phyloP scores from a whole-genome alignment of 2,797 vertebrate species.

The Apodemus agrarius region DNA sequence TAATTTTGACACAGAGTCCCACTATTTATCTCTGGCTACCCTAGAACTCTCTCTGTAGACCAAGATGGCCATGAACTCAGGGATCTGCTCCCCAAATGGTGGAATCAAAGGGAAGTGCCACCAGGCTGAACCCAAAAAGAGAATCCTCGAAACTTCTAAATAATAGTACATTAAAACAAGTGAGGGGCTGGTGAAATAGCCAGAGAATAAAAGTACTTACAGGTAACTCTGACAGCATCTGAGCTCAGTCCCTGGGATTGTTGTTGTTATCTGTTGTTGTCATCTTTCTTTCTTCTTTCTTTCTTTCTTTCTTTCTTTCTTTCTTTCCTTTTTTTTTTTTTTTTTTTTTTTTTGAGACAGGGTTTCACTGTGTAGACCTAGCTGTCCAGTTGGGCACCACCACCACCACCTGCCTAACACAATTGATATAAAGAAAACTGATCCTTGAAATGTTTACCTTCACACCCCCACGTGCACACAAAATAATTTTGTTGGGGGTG shows the following conservation, averaged over 20 bases:
- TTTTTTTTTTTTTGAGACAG: background rate
- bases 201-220: background rate
- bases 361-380: background rate
- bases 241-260: background rate
- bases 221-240: background rate
- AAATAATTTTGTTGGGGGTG: background rate
- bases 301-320: too few species aligned
- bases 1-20: background rate
- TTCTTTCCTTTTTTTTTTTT: background rate
- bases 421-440: background rate
- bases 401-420: background rate
- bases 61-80: background rate
- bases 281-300: too few species aligned
- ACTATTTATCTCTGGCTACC: background rate
- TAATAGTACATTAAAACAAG: slow-evolving; percentile 46
- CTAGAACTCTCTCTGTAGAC: background rate
- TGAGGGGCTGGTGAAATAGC: background rate
- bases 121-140: background rate
- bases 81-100: background rate
- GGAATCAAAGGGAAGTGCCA: too few species aligned
- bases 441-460: background rate
- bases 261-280: background rate
- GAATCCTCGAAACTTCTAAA: slow-evolving; percentile 50
- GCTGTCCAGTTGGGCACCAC: too few species aligned
- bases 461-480: background rate